phyloP scores from a whole-genome alignment of 2,113 vertebrate genomes.

The Toxotes chatareus region DNA sequence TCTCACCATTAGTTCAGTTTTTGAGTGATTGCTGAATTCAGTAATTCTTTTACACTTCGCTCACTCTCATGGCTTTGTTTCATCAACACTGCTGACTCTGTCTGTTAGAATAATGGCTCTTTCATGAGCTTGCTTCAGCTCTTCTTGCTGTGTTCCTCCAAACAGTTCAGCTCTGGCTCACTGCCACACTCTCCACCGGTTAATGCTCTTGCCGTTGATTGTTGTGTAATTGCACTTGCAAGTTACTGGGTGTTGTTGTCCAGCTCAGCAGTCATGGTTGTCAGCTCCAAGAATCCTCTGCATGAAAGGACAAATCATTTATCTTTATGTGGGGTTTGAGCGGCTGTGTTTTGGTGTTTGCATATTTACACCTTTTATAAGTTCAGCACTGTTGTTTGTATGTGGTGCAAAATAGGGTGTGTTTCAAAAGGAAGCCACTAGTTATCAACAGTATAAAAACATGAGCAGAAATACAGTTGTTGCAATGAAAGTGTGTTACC shows the following conservation, averaged over 20 bases:
- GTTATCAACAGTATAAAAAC: background rate
- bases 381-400: background rate
- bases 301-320: background rate
- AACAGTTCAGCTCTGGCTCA: conserved; percentile 36
- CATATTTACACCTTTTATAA: background rate
- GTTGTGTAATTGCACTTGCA: conserved; percentile 19
- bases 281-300: conserved; percentile 12
- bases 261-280: background rate
- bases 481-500: background rate
- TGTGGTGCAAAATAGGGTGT: background rate
- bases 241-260: conserved; percentile 17
- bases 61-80: conserved; percentile 38
- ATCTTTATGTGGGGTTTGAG: background rate
- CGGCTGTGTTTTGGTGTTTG: background rate
- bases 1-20: background rate
- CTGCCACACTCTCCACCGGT: conserved; percentile 33
- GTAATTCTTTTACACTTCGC: conserved; percentile 40
- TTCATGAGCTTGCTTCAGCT: conserved; percentile 53
- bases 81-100: conserved; percentile 59
- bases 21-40: conserved; percentile 19
- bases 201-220: conserved; percentile 23
- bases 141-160: conserved; percentile 34
- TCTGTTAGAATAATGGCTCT: conserved; percentile 64
- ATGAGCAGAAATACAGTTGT: background rate
- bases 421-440: background rate